phyloP scores from a whole-genome alignment of 2,113 vertebrate genomes.

The Gopherus flavomarginatus region DNA sequence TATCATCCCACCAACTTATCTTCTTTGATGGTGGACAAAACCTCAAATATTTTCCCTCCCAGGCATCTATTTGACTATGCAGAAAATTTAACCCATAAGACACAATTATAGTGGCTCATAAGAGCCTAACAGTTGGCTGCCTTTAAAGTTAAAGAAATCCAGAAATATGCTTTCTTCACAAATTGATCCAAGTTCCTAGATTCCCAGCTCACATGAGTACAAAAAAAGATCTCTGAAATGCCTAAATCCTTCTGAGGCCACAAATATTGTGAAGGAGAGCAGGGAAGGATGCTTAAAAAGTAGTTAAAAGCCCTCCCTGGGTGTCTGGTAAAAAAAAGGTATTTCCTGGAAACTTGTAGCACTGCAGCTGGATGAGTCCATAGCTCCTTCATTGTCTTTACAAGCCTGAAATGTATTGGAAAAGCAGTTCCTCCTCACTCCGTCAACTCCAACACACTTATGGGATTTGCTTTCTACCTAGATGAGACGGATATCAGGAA shows the following conservation, averaged over 20 bases:
- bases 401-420: constrained; percentile 34
- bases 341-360: constrained; percentile 2
- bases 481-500: not conserved
- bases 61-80: not conserved
- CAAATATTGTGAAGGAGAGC: not conserved
- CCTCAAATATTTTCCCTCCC: not conserved
- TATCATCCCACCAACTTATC: not conserved
- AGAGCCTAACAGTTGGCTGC: not conserved
- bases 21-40: not conserved
- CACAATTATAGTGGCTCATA: not conserved
- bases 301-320: not conserved
- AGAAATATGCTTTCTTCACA: not conserved
- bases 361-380: not conserved
- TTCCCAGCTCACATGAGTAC: not conserved
- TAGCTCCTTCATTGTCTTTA: not conserved
- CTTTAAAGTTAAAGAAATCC: not conserved
- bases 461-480: constrained; percentile 3
- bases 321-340: constrained; percentile 29
- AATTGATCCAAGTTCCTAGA: not conserved
- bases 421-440: constrained; percentile 19
- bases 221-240: not conserved
- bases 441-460: not conserved
- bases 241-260: not conserved
- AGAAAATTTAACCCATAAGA: not conserved
- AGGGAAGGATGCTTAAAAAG: not conserved